Base-by-base conservation (phyloP, 2,888 invertebrate genomes). In the Drosophila infuscata region DNA sequence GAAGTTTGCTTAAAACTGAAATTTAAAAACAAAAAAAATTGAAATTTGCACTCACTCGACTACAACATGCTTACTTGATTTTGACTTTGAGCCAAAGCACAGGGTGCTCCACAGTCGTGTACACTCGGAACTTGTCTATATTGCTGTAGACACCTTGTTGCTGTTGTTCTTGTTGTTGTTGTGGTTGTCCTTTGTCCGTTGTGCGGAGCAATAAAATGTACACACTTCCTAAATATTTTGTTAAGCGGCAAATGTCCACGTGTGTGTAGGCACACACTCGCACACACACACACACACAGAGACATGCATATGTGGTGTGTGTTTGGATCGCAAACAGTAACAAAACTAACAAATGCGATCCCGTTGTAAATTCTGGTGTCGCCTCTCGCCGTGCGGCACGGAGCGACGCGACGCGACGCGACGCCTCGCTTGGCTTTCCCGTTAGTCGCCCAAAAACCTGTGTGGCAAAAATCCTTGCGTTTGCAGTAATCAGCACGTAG, bases 401-500 rank as follows among this genome's bases (percentile, higher is more conserved):
- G 17, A 17, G 3, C n/a, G 43, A n/a, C 41, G 9, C 41, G 46
- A 12, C 20, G 20, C 46, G n/a, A 12, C 35, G 38, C 38, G 38
- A 12, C 35, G 38, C 38, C 17, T 7, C 46, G 46, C 46, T 20
- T 15, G 15, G 20, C 46, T 25, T 12, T 15, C 15, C 25, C 15
- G 46, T 8, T 25, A 46, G 8, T 46, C 46, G 58, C 48, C 48
- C 25, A 49, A 66, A 74, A 72, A 66, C 58, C 74, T 60, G 77
- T 77, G 65, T 76, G 72, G 71, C 69, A 62, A 89, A 87, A 87
- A 86, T 89, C 89, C 83, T 87, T 89, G 76, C 88, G 82, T 89
- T 87, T 78, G 79, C 89, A 89, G 89, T 89, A 89, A 86, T 86
- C 89, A 89, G 89, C 86, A 86, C 86, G 86, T 86, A 89, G 83